phyloP scores from a whole-genome alignment of 2,888 invertebrate species.

The Colostygia pectinataria region DNA sequence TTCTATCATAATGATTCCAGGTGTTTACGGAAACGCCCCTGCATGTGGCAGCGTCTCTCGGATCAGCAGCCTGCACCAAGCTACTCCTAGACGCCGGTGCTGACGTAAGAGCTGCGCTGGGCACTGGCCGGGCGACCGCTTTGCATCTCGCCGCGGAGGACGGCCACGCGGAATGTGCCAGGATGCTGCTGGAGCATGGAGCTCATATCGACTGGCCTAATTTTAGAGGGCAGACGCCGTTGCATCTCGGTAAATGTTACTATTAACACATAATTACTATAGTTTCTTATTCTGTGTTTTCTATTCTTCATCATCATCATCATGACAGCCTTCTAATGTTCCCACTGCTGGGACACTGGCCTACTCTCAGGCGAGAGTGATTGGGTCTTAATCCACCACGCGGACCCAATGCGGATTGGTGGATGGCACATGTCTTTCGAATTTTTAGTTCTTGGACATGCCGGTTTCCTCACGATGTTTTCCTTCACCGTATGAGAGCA shows the following conservation, averaged over 20 bases:
- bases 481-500: no score
- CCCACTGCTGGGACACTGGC: no score
- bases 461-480: no score
- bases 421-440: no score
- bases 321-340: no score
- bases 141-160: slow-evolving; percentile 95
- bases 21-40: slow-evolving; percentile 93
- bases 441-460: no score
- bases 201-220: slow-evolving; percentile 90
- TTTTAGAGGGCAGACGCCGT: slow-evolving; percentile 89
- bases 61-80: slow-evolving; percentile 86
- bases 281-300: no score
- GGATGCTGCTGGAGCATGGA: slow-evolving; percentile 87
- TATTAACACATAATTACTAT: no score
- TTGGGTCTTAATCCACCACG: no score
- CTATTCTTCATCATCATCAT: no score
- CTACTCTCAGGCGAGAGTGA: no score
- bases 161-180: slow-evolving; percentile 90
- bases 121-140: slow-evolving; percentile 88
- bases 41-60: slow-evolving; percentile 90
- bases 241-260: slow-evolving; percentile 86
- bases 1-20: slow-evolving; percentile 58
- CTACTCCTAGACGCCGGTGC: slow-evolving; percentile 90
- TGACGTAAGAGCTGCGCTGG: slow-evolving; percentile 89
- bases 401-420: no score